Percentiles rank a stretch among this genome's conserved stretches.
phyloP scores from a whole-genome alignment of 1,140 invertebrate genomes.

The Hylyphantes graminicola region DNA sequence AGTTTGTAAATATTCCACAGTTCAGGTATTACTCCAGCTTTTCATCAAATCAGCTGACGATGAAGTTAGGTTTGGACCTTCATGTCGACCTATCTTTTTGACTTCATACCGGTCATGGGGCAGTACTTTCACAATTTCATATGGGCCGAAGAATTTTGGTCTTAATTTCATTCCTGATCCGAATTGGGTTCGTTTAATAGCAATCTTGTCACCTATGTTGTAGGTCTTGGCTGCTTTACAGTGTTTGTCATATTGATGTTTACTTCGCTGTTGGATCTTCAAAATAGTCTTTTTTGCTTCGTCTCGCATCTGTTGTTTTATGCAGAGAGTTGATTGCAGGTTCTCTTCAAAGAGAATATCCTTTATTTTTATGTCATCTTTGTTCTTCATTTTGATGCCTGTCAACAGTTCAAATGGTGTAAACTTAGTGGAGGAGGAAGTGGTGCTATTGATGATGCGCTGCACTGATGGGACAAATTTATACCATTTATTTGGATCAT shows the following conservation, averaged over 20 bases:
- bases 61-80: too few relatives aligned
- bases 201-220: not conserved
- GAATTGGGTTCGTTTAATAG: not conserved
- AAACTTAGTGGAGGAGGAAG: not conserved
- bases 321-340: not conserved
- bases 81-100: too few relatives aligned
- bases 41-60: too few relatives aligned
- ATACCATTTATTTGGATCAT: not conserved
- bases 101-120: not conserved
- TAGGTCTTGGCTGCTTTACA: not conserved
- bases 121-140: not conserved
- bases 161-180: not conserved
- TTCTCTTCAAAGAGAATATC: not conserved
- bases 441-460: not conserved
- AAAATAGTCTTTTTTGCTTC: not conserved
- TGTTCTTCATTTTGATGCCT: not conserved
- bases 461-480: not conserved
- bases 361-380: not conserved
- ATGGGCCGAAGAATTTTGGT: not conserved
- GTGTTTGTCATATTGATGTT: not conserved
- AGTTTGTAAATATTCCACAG: too few relatives aligned
- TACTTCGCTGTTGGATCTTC: not conserved
- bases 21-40: too few relatives aligned
- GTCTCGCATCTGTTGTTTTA: not conserved
- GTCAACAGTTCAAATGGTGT: slow-evolving; percentile 18